phyloP scores from a whole-genome alignment of 2,113 vertebrate species.

The Candoia aspera region DNA sequence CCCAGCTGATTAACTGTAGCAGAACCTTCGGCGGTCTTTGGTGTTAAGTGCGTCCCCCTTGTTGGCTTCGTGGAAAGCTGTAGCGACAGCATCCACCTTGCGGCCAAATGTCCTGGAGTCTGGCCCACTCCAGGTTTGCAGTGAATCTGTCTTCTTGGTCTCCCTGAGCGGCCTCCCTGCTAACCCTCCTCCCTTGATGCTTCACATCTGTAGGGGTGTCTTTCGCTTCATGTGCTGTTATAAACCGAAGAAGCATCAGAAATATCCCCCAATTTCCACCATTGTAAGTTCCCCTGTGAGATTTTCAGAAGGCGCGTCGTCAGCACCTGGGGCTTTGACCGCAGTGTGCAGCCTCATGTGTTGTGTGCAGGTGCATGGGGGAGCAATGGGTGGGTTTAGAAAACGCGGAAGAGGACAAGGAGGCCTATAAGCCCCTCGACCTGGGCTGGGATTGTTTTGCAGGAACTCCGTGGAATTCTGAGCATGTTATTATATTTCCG shows the following conservation, averaged over 20 bases:
- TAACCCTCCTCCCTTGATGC: accelerated
- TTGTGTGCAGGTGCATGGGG: not conserved
- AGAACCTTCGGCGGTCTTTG: not conserved
- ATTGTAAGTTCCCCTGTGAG: not conserved
- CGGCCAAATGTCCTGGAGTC: not conserved
- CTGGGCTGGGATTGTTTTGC: not conserved
- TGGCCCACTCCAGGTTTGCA: not conserved
- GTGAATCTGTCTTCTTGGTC: accelerated
- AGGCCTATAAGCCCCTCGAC: too few relatives aligned
- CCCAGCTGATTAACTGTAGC: not conserved
- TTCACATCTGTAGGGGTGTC: not conserved
- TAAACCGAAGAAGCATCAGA: not conserved
- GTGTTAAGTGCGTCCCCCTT: not conserved
- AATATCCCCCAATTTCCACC: not conserved
- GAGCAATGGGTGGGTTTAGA: not conserved
- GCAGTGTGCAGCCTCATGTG: not conserved
- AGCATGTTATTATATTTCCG: accelerated
- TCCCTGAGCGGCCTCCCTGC: accelerated
- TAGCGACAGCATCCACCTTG: not conserved
- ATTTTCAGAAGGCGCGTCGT: accelerated
- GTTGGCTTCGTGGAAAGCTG: not conserved
- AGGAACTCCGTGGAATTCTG: not conserved
- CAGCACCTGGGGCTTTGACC: not conserved
- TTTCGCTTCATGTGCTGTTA: not conserved
- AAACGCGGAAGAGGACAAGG: not conserved